Evolutionary conservation across 2,797 vertebrate species (phyloP).

Genomic region (Peromyscus eremicus): DNA sequence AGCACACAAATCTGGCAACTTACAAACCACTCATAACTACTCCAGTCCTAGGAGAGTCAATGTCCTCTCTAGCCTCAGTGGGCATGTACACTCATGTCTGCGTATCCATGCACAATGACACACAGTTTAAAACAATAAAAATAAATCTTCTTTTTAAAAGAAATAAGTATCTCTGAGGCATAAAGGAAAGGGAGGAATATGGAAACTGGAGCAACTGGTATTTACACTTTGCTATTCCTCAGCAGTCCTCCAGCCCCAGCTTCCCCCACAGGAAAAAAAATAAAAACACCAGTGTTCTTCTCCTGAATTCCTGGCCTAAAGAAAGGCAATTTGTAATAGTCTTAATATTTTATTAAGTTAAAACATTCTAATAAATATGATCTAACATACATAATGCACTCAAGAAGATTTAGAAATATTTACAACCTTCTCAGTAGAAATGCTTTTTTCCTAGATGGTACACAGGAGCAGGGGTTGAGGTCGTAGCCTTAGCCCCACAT

Average conservation of each 20-base stretch:
- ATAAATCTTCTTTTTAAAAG: background rate
- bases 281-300: background rate
- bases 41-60: too few relatives aligned
- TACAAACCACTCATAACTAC: background rate
- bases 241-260: background rate
- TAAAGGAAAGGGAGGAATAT: background rate
- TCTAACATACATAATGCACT: constrained; percentile 88
- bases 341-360: constrained; percentile 91
- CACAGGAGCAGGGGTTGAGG: constrained; percentile 81
- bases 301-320: constrained; percentile 46
- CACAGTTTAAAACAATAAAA: background rate
- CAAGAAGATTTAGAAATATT: constrained; percentile 85
- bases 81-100: background rate
- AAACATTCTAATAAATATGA: constrained; percentile 91
- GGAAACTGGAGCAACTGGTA: background rate
- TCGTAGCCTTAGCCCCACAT: constrained; percentile 77
- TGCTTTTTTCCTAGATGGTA: constrained; percentile 71
- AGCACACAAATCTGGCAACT: background rate
- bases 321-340: constrained; percentile 75
- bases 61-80: background rate
- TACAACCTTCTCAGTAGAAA: constrained; percentile 86
- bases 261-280: background rate
- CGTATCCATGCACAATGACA: background rate
- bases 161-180: constrained; percentile 14
- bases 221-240: background rate